These are phyloP conservation scores for Paelopatides confundens DNA, from an alignment of 53 echinoderm and acorn worm genomes.

Conservation along the genomic window DNA sequence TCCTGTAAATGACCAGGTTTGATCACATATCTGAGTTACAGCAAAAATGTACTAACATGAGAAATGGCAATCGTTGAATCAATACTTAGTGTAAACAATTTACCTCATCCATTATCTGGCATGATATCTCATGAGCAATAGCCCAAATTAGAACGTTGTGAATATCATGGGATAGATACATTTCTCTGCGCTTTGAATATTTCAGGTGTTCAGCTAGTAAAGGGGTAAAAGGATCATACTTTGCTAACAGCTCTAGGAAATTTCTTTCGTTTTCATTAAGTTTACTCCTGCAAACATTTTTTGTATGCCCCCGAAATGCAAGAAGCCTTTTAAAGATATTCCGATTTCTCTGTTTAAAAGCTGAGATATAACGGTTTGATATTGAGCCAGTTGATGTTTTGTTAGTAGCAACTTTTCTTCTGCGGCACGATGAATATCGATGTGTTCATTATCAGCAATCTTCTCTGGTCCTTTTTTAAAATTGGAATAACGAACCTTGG, in stretches of 20 bases:
- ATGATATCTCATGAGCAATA: background rate
- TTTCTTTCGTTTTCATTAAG: background rate
- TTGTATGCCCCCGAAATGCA: background rate
- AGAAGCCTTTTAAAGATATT: background rate
- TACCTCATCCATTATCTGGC: background rate
- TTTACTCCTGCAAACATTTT: background rate
- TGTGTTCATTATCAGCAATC: constrained; percentile 12
- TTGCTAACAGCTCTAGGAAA: background rate
- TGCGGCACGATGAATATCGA: background rate
- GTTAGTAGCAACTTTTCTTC: constrained; percentile 1
- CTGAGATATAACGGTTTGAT: background rate
- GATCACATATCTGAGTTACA: constrained; percentile 1
- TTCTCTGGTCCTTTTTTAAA: background rate
- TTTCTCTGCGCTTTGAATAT: background rate
- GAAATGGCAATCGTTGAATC: background rate
- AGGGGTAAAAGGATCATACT: background rate
- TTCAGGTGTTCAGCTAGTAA: background rate
- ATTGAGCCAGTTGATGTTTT: background rate
- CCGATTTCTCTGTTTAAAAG: background rate
- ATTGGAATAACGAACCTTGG: background rate
- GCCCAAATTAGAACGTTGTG: background rate
- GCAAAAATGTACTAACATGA: background rate
- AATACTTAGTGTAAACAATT: constrained; percentile 10
- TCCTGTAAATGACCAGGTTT: constrained; percentile 3
- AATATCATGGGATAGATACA: background rate